Conservation (phyloP, 2,797 vertebrate species). For the Miichthys miiuy region DNA sequence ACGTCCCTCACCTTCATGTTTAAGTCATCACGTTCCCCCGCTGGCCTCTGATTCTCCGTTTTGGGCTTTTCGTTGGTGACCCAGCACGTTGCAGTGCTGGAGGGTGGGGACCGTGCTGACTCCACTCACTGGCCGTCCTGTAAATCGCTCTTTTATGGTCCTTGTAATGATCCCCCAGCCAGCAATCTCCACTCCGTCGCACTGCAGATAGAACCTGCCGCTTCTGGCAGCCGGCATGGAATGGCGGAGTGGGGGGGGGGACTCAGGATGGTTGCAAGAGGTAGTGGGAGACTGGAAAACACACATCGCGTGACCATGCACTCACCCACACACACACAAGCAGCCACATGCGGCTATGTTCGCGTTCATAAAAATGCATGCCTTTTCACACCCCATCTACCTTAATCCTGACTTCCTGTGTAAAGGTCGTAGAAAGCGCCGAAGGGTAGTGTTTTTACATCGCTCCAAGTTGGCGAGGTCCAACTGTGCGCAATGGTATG, state of each 20-base stretch:
- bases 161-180: conserved; percentile 84
- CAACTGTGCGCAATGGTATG: conserved; percentile 36
- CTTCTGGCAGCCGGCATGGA: conserved; percentile 63
- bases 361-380: conserved; percentile 72
- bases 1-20: conserved; percentile 66
- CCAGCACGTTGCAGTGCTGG: conserved; percentile 64
- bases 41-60: conserved; percentile 69
- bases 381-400: conserved; percentile 77
- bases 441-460: conserved; percentile 63
- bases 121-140: conserved; percentile 79
- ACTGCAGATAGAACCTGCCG: conserved; percentile 84
- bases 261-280: conserved; percentile 58
- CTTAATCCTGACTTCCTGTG: conserved; percentile 73
- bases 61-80: conserved; percentile 69
- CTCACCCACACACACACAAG: conserved; percentile 15
- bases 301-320: conserved; percentile 54
- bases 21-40: conserved; percentile 64
- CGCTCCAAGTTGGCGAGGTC: conserved; percentile 30
- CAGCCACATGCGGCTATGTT: conserved; percentile 46
- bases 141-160: conserved; percentile 87
- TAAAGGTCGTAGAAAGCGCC: conserved; percentile 73
- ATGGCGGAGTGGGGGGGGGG: conserved; percentile 37
- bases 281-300: conserved; percentile 63
- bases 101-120: conserved; percentile 77
- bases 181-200: conserved; percentile 82